A percentile compares a stretch with the other conserved stretches of the same genome.
These are phyloP conservation scores for Uropetala carovei DNA, from an alignment of 2,888 invertebrate genomes.

Conservation along the genomic window DNA sequence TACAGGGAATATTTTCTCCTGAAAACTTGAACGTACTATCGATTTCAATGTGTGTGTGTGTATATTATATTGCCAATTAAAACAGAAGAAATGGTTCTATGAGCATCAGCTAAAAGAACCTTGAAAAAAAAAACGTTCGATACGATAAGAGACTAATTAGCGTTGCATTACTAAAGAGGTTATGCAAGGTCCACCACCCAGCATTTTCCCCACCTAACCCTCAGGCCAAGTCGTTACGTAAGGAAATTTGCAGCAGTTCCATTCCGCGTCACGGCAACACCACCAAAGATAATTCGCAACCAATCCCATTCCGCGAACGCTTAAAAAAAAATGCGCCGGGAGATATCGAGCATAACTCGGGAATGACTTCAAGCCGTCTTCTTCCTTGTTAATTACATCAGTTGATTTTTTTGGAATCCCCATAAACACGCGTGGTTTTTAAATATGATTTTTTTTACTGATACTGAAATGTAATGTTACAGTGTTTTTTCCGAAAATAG, in stretches of 20 bases:
- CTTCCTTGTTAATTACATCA: too few species aligned
- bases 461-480: too few species aligned
- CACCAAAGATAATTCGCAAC: not conserved
- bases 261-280: not conserved
- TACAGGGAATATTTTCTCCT: too few species aligned
- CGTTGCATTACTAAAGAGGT: not conserved
- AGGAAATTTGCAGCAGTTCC: not conserved
- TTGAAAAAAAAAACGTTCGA: not conserved
- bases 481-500: too few species aligned
- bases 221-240: not conserved
- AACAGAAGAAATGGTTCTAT: too few species aligned
- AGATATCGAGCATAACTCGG: not conserved
- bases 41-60: too few species aligned
- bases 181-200: not conserved
- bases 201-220: not conserved
- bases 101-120: too few species aligned
- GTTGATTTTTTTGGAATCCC: too few species aligned
- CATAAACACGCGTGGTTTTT: too few species aligned
- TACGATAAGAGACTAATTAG: not conserved
- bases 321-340: not conserved
- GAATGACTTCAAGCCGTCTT: not conserved
- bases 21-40: too few species aligned
- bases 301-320: not conserved
- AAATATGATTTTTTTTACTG: too few species aligned
- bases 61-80: too few species aligned